Conservation (phyloP, 2,888 invertebrate species). For the Coelopa pilipes region DNA sequence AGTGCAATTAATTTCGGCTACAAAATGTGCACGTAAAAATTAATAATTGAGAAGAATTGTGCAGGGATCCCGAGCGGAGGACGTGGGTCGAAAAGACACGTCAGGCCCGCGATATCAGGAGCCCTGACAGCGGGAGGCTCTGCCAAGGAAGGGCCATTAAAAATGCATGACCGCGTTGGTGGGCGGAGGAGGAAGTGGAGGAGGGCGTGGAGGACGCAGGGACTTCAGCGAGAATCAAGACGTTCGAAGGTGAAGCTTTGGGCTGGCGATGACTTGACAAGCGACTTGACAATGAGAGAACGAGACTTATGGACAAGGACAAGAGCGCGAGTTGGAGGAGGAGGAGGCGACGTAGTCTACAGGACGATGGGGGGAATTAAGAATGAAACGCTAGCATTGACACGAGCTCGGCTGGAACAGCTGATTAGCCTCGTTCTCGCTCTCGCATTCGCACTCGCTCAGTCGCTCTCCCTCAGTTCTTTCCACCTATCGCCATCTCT, state of each 20-base stretch:
- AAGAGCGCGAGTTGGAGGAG: not conserved
- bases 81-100: no score
- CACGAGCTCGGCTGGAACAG: not conserved
- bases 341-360: no score
- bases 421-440: not conserved
- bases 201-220: no score
- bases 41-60: conserved; percentile 13
- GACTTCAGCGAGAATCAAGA: no score
- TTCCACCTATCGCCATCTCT: no score
- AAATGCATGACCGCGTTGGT: no score
- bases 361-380: not conserved
- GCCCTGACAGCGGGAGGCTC: not conserved
- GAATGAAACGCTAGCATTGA: conserved; percentile 13
- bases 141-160: no score
- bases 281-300: not conserved
- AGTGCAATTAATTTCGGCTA: not conserved
- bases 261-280: not conserved
- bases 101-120: no score
- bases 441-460: not conserved
- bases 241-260: not conserved
- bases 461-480: no score
- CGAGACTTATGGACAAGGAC: not conserved
- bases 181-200: no score
- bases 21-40: conserved; percentile 18
- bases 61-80: not conserved